Conservation (phyloP, 2,113 vertebrate genomes). For the Phylloscopus whistleri region DNA sequence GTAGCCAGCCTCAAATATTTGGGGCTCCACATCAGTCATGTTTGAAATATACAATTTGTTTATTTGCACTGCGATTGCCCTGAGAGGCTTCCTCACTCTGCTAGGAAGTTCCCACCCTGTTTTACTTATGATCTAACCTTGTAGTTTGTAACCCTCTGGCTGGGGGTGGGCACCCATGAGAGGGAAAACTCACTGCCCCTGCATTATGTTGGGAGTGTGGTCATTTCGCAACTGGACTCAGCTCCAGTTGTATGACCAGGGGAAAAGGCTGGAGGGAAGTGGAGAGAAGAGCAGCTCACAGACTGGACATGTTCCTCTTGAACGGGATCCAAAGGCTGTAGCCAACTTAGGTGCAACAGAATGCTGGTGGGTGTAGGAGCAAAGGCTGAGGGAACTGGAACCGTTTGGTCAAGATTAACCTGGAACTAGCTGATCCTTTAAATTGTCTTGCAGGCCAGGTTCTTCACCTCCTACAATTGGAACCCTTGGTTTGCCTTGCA, state of each 20-base stretch:
- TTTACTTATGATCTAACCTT: constrained; percentile 35
- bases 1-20: neutral
- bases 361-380: neutral
- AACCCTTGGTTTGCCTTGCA: neutral
- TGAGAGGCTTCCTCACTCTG: neutral
- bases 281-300: neutral
- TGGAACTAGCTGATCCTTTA: neutral
- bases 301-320: neutral
- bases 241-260: neutral
- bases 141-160: neutral
- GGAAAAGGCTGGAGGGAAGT: neutral
- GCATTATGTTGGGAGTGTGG: neutral
- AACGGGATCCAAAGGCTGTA: neutral
- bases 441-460: neutral
- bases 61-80: neutral
- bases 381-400: neutral
- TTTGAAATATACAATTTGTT: neutral
- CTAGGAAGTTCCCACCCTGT: constrained; percentile 57
- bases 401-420: neutral
- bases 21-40: neutral
- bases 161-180: neutral
- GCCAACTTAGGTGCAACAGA: neutral
- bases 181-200: neutral
- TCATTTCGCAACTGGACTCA: neutral
- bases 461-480: neutral